Evolutionary conservation across 2,113 vertebrate genomes (phyloP), one percentile per base, ranked within the genome.

Genomic region (Antechinus flavipes): DNA sequence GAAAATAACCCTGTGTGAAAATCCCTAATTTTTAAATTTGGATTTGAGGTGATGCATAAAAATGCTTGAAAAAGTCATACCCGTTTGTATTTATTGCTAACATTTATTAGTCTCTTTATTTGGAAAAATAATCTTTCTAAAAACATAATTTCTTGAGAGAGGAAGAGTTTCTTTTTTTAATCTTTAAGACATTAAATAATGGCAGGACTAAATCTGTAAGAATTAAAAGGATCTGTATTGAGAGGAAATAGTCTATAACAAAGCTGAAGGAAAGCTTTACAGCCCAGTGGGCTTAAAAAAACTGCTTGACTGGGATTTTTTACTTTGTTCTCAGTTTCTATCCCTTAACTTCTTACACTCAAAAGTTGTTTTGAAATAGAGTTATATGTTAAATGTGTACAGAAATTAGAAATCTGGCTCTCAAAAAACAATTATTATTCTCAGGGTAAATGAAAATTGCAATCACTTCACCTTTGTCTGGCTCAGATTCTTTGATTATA

Each of bases 281-380:
- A 95, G 96, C 91, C 90, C 91, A 42, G 16, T 96, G 90, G 58
- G 54, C 50, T 98, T 98, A 96, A 97, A 97, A 50, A 90, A 91
- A 97, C 95, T 94, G 92, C 97, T 97, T 97, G 97, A 96, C 96
- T 98, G 95, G 30, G 58, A 84, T 98, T 97, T 98, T 97, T 50
- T 91, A 96, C 90, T 93, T 91, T 95, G 52, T 90, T 95, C 24
- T 53, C n/a, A 30, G 95, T 97, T 97, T 96, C 55, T 97, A 93
- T 90, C n/a, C 94, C 97, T 95, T 46, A 94, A 95, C 46, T 94
- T 94, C 49, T 97, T 46, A 93, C 6, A 89, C 25, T 90, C 90
- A 90, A 9, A 89, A 95, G 53, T 84, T 97, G 23, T 55, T 97
- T 93, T 96, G 95, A 90, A 96, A 97, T 93, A 54, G 47, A 84